Evolutionary conservation across 1,140 invertebrate species (phyloP), one percentile per base, ranked within the genome.

Genomic region (Neodiprion virginianus): DNA sequence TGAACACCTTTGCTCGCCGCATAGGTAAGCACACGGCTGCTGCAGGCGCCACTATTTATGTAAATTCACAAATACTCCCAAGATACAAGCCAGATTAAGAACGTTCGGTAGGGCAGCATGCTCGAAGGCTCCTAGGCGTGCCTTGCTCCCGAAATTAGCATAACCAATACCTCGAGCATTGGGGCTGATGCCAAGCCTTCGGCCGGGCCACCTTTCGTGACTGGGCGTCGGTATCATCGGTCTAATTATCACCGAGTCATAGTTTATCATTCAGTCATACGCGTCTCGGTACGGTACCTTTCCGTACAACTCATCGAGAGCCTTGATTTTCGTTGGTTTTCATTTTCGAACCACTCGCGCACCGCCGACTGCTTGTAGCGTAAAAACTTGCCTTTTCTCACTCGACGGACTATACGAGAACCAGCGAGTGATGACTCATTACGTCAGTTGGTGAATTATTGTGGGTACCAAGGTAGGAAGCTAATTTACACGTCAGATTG

Each of bases 71-170:
- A 61, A 61, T 61, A 61, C 53, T 61, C 53, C 11, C 11, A 61
- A 61, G 53, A 61, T 61, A 61, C 53, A 61, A 61, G 11, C 53
- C 53, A 61, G 53, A 61, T 61, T 61, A 61, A 61, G 53, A 61
- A 61, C 11, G 53, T 17, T 61, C 53, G 53, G 53, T 61, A 61
- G 11, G n/a, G 11, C 53, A 17, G 53, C 53, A 14, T 17, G 53
- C 11, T 17, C n/a, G 53, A 61, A 61, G 53, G 53, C 53, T 61
- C 53, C 53, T 61, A 61, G 53, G 53, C 53, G 53, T 61, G 53
- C 53, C 53, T 17, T 61, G 53, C 53, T 61, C 53, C 11, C 53
- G 11, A 61, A 61, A 61, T 61, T 61, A 61, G 7, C 53, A 61
- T 61, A 61, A 61, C 53, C 53, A 61, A 61, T 61, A 61, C 53